Base-by-base conservation (phyloP, 2,888 invertebrate species). In the Amiota minor region DNA sequence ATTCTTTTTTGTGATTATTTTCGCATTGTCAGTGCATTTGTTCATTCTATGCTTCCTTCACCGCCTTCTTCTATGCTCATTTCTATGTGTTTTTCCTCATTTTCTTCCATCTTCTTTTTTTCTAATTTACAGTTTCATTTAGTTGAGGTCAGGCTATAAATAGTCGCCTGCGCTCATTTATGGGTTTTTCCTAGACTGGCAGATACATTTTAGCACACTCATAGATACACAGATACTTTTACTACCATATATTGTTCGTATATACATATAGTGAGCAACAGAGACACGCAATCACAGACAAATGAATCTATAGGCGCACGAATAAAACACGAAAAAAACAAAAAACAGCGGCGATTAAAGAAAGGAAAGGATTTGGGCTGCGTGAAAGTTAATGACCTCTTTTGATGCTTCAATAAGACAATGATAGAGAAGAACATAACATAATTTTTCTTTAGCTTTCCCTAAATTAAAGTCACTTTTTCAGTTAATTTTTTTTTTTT, bases 71-170 rank as follows among this genome's bases (percentile, higher is more conserved):
- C 50, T 35, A 35, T 35, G 6, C 35, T 35, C n/a, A 20, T 68
- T 23, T 50, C 16, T 56, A 35, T 56, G 23, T 55, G 55, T 70
- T 45, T 20, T 56, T 49, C 23, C 18, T 67, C 14, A 49, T 1
- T 45, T 23, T 50, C 50, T 56, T 67, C 14, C 50, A 61, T 53
- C 49, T 35, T 72, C 47, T 55, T 72, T 75, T 71, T 75, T 79
- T 84, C 83, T 83, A 83, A 83, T 83, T 83, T 83, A 83, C 82
- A 83, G 83, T 83, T 86, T 86, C 83, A 83, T 83, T 83, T 83
- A 80, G 82, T 78, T 80, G 76, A 82, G 83, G 83, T 86, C 86
- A 86, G 83, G 84, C 82, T 77, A 83, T 83, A 86, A 83, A 83
- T 86, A 83, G 83, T 83, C 86, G 83, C 67, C 67, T 53, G 53